phyloP scores from a whole-genome alignment of 2,113 vertebrate species.

The Rhabdornis inornatus region DNA sequence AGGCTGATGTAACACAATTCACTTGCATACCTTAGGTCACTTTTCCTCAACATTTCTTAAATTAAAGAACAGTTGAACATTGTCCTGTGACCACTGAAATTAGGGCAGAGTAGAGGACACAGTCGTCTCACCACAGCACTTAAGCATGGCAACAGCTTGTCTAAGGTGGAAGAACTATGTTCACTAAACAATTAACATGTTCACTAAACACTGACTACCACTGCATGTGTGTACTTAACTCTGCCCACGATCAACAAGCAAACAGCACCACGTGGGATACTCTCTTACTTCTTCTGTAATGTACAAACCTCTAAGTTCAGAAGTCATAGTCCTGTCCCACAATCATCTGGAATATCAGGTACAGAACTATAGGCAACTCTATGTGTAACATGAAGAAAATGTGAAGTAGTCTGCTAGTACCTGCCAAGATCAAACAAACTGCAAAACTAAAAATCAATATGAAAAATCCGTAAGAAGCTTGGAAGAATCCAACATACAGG shows the following conservation, averaged over 20 bases:
- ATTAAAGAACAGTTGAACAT: not conserved
- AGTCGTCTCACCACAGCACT: not conserved
- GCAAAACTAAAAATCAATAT: not conserved
- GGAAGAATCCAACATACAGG: not conserved
- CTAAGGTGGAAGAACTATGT: not conserved
- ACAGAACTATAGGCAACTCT: not conserved
- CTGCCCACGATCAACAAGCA: not conserved
- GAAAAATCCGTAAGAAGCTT: not conserved
- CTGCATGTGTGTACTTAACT: not conserved
- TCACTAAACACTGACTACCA: not conserved
- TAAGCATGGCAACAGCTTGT: not conserved
- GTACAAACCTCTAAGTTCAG: not conserved
- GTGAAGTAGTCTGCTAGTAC: not conserved
- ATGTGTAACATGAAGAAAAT: not conserved
- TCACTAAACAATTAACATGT: not conserved
- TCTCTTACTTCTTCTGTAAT: not conserved
- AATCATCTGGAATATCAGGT: not conserved
- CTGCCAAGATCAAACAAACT: not conserved
- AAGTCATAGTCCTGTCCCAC: not conserved
- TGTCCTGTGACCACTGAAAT: not conserved
- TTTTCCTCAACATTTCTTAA: not conserved
- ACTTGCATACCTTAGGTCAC: not conserved
- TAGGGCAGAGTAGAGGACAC: not conserved
- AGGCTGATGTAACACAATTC: not conserved
- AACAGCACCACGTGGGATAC: not conserved